Evolutionary conservation across 2,113 vertebrate species (phyloP), one percentile per base, ranked within the genome.

Genomic region (Tetraodon nigroviridis): DNA sequence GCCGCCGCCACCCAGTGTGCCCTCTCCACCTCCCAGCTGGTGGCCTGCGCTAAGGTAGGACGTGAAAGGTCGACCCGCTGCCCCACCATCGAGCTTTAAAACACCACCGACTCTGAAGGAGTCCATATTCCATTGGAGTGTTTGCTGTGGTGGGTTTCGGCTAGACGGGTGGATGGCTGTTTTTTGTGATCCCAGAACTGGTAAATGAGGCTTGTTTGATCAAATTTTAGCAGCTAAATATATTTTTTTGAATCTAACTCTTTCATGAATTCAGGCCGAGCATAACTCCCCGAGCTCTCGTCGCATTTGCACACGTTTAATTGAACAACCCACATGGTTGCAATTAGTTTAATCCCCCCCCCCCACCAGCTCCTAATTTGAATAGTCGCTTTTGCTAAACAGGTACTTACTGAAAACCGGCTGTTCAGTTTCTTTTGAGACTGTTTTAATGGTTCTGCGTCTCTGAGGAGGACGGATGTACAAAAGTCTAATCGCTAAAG

Each of bases 1-100:
- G 94, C 96, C 0, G 96, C 97, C 0, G 97, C 97, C 11, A 99
- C 97, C 0, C 97, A 99, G 71, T 99, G 97, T 0, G 97, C 97
- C 0, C 94, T 99, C 8, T 98, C 96, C 52, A 99, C 97, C 50
- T 99, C 97, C 14, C 97, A 99, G 90, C 91, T 99, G 0, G 97
- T 99, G 72, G 97, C 97, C 0, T 99, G 97, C 67, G 95, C 97
- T 0, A 99, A 99, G 96, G 95, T 97, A 83, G 27, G 7, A 17
- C n/a, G n/a, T n/a, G n/a, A n/a, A n/a, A n/a, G n/a, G n/a, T n/a
- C n/a, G n/a, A n/a, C n/a, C n/a, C 18, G 12, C 20, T 15, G 20
- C 29, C 8, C 6, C 29, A 32, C 29, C 29, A 32, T 32, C 29
- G 8, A 32, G 29, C 29, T 7, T 32, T 1, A 32, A 32, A 32